A percentile compares a stretch with the other conserved stretches of the same genome.
Conservation (phyloP, 2,113 vertebrate species). For the Zosterops japonicus region DNA sequence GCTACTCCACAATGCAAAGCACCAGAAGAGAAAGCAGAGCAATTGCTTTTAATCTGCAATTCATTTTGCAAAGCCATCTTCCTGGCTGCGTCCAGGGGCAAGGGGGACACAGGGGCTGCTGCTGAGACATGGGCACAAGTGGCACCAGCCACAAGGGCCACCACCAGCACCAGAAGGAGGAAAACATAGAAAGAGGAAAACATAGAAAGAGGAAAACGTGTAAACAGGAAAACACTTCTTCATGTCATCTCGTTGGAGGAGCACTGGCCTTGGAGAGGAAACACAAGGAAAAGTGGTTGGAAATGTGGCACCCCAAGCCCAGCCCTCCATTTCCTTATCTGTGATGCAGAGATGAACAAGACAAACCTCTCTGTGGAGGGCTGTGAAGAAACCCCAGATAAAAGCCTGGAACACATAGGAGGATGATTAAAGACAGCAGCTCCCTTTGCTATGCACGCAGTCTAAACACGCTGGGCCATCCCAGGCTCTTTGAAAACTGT, state of each 20-base stretch:
- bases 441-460: background rate
- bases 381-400: background rate
- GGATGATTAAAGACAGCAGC: background rate
- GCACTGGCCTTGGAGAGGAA: rapidly evolving
- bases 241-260: rapidly evolving
- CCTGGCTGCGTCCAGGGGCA: background rate
- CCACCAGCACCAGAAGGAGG: no score
- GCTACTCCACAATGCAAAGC: background rate
- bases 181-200: no score
- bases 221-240: background rate
- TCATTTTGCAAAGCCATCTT: background rate
- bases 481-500: slow-evolving; percentile 5
- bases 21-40: background rate
- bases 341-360: background rate
- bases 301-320: rapidly evolving
- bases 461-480: background rate
- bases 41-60: background rate
- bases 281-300: background rate
- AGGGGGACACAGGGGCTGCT: rapidly evolving
- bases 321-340: background rate
- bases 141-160: background rate
- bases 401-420: rapidly evolving
- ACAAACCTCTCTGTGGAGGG: background rate
- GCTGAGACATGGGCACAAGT: background rate
- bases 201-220: background rate